Evolutionary conservation across 23 tunicate genomes (phyloP).

Genomic region (Corella eumyota): DNA sequence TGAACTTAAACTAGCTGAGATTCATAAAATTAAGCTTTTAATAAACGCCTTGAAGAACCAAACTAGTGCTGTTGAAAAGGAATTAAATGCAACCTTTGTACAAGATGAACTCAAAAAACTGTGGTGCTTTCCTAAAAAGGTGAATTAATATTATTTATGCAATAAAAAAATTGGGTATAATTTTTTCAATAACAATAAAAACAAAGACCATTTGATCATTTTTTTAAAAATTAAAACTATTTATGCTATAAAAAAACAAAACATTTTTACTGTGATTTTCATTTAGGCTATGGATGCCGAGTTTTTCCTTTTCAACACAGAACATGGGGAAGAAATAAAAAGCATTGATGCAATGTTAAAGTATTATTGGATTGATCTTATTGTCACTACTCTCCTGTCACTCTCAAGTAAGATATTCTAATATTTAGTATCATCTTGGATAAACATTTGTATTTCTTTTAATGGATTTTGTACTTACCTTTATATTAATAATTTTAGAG

Average conservation of each 20-base stretch:
- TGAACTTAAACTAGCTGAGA: slow-evolving; percentile 45
- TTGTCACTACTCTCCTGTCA: slow-evolving; percentile 31
- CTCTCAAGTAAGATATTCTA: slow-evolving; percentile 41
- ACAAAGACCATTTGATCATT: background rate
- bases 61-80: slow-evolving; percentile 28
- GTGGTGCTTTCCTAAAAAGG: slow-evolving; percentile 85
- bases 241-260: background rate
- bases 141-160: too few relatives aligned
- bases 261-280: too few relatives aligned
- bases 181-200: too few relatives aligned
- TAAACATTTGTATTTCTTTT: background rate
- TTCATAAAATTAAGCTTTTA: slow-evolving; percentile 26
- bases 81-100: slow-evolving; percentile 76
- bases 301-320: slow-evolving; percentile 42
- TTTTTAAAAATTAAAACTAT: background rate
- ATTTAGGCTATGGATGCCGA: slow-evolving; percentile 90
- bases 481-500: slow-evolving; percentile 31
- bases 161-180: too few relatives aligned
- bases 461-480: too few relatives aligned
- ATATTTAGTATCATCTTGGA: background rate
- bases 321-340: slow-evolving; percentile 36
- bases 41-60: slow-evolving; percentile 26
- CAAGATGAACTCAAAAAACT: slow-evolving; percentile 60
- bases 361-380: slow-evolving; percentile 66
- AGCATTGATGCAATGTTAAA: slow-evolving; percentile 58